A percentile compares a stretch with the other conserved stretches of the same genome.
phyloP scores from a whole-genome alignment of 2,113 vertebrate species.

The Candoia aspera region DNA sequence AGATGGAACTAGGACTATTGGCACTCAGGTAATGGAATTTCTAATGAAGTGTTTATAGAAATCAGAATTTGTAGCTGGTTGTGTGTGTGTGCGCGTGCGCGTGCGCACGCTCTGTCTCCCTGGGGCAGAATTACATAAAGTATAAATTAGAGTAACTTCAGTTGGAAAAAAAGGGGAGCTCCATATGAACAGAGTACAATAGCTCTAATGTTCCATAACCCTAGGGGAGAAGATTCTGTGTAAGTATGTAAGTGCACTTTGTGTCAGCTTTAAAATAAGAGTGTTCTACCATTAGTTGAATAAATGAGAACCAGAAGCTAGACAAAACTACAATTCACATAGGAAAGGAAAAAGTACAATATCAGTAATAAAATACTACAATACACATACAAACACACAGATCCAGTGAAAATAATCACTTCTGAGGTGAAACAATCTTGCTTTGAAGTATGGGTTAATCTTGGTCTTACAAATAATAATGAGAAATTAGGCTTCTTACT shows the following conservation, averaged over 20 bases:
- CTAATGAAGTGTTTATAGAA: slow-evolving; percentile 61
- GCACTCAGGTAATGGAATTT: slow-evolving; percentile 88
- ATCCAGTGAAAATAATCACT: neutral
- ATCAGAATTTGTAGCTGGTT: slow-evolving; percentile 46
- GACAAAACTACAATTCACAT: neutral
- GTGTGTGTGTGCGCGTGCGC: neutral
- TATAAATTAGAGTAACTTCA: slow-evolving; percentile 7
- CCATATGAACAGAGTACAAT: neutral
- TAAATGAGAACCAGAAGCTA: slow-evolving; percentile 32
- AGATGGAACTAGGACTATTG: slow-evolving; percentile 89
- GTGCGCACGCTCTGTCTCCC: neutral
- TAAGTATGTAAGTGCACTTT: neutral
- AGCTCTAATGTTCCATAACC: neutral
- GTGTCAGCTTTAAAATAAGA: slow-evolving; percentile 35
- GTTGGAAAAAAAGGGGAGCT: slow-evolving; percentile 9
- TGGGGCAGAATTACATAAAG: neutral
- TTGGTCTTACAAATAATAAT: neutral
- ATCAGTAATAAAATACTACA: neutral
- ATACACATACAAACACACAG: neutral
- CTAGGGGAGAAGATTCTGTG: neutral
- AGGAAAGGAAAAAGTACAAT: slow-evolving; percentile 21
- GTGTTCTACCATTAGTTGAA: slow-evolving; percentile 14
- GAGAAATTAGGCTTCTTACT: neutral
- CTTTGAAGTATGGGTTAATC: neutral
- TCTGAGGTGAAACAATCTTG: neutral